phyloP scores from a whole-genome alignment of 2,797 vertebrate genomes.

The Tachyglossus aculeatus region DNA sequence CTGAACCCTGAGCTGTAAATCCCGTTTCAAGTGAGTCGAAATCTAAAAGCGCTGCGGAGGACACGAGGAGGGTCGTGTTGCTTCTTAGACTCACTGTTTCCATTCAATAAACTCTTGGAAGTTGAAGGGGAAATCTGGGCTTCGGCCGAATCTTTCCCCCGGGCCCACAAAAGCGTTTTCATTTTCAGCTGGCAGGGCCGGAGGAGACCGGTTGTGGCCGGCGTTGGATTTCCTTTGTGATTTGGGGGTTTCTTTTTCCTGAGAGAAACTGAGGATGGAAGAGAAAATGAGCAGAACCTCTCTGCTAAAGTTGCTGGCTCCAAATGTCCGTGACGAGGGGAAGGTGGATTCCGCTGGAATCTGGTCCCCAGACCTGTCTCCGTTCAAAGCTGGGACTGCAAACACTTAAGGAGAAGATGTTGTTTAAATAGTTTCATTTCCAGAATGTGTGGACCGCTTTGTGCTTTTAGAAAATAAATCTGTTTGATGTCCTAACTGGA shows the following conservation, averaged over 20 bases:
- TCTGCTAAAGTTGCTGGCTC: too few relatives aligned
- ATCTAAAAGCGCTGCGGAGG: background rate
- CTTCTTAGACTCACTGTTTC: slow-evolving; percentile 12
- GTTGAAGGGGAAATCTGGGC: slow-evolving; percentile 1
- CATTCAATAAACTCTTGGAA: slow-evolving; percentile 33
- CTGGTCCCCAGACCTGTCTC: too few relatives aligned
- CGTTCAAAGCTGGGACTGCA: too few relatives aligned
- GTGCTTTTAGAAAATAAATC: background rate
- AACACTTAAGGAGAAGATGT: slow-evolving; percentile 11
- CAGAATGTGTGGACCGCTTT: background rate
- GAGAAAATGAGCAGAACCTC: background rate
- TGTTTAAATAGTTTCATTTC: slow-evolving; percentile 19
- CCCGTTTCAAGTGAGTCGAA: background rate
- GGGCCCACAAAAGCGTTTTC: background rate
- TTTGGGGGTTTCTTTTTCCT: too few relatives aligned
- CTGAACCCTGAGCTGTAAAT: background rate
- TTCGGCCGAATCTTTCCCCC: background rate
- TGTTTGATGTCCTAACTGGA: slow-evolving; percentile 7
- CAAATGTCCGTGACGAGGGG: too few relatives aligned
- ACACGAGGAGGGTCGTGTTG: slow-evolving; percentile 26
- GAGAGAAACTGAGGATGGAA: background rate
- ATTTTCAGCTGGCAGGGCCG: background rate
- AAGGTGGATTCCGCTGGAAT: too few relatives aligned
- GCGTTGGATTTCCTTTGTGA: too few relatives aligned
- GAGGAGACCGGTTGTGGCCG: too few relatives aligned